Base-by-base conservation (phyloP, 2,888 invertebrate genomes). In the Drosophila mimetica region DNA sequence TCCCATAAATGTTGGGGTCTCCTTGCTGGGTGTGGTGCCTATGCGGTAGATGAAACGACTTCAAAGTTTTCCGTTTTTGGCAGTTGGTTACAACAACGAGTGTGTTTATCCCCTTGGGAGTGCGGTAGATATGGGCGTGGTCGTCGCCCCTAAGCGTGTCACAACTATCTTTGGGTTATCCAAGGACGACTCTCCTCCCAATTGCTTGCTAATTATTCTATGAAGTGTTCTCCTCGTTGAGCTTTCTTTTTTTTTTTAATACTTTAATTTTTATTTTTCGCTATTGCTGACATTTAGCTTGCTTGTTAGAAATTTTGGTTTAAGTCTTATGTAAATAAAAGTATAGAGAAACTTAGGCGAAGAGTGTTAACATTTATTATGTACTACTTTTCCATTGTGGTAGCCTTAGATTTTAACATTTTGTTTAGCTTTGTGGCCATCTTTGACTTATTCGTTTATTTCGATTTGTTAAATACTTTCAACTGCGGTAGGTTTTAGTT, bases 401-500 rank as follows among this genome's bases (percentile, higher is more conserved):
- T 42, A 47, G 44, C 55, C 55, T 55, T 67, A 61, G 60, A 34
- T 64, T 75, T 37, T 46, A 61, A 61, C 60, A 57, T 57, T 32
- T 20, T n/a, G n/a, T n/a, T 53, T 53, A 32, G 53, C 30, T 74
- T 53, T 36, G 46, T 71, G 66, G 52, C 57, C 72, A 74, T 70
- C 71, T 69, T 74, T 72, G 55, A 67, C 54, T 57, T 52, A 55
- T 57, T 44, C 16, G 50, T 59, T 67, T 58, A 51, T 64, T 65
- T 67, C 36, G 36, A 63, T 71, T 64, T 60, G 28, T 41, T 65
- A 69, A 65, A 59, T 65, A 67, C 64, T 67, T 71, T 77, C 63
- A 83, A 76, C 63, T 79, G 74, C 83, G 86, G 76, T 83, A 83
- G 83, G 86, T 80, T 71, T 82, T 67, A 60, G 47, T 75, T 70